phyloP scores from a whole-genome alignment of 2,797 vertebrate species.

The Zenarchopterus dispar region DNA sequence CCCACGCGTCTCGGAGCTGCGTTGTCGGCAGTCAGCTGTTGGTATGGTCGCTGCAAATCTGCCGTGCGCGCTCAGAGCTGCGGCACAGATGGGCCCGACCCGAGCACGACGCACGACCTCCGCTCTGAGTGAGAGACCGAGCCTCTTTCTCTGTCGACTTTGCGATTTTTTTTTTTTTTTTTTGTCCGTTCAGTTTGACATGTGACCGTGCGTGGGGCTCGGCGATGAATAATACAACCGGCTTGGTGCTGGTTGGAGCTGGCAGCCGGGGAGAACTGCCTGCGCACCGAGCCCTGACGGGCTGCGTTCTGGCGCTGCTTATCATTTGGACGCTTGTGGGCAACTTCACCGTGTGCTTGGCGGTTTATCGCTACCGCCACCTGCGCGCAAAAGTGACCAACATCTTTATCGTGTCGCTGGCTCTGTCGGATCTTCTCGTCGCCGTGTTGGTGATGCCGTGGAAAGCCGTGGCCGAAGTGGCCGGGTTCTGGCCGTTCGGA shows the following conservation, averaged over 20 bases:
- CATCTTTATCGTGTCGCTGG: conserved; percentile 90
- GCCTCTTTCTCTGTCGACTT: neutral
- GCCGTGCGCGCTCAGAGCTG: conserved; percentile 43
- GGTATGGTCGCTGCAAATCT: conserved; percentile 49
- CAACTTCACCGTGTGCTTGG: conserved; percentile 88
- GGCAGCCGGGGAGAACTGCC: conserved; percentile 30
- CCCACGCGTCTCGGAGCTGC: conserved; percentile 21
- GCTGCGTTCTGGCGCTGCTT: conserved; percentile 84
- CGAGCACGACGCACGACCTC: conserved; percentile 35
- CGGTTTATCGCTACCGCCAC: conserved; percentile 86
- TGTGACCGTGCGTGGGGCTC: conserved; percentile 14
- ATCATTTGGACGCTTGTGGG: conserved; percentile 90
- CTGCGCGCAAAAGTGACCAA: conserved; percentile 88
- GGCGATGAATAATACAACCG: conserved; percentile 63
- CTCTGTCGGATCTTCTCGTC: conserved; percentile 83
- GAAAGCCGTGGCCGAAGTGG: conserved; percentile 75
- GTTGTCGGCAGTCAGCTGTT: conserved; percentile 47
- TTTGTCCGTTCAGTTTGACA: conserved; percentile 1
- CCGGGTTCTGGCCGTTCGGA: conserved; percentile 77
- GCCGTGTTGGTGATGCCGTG: conserved; percentile 80
- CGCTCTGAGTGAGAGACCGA: neutral
- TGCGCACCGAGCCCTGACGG: conserved; percentile 69
- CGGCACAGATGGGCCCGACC: conserved; percentile 30
- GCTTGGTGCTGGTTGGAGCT: conserved; percentile 22
- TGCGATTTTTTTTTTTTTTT: neutral